Base-by-base conservation (phyloP, 2,113 vertebrate species). In the Micromys minutus region DNA sequence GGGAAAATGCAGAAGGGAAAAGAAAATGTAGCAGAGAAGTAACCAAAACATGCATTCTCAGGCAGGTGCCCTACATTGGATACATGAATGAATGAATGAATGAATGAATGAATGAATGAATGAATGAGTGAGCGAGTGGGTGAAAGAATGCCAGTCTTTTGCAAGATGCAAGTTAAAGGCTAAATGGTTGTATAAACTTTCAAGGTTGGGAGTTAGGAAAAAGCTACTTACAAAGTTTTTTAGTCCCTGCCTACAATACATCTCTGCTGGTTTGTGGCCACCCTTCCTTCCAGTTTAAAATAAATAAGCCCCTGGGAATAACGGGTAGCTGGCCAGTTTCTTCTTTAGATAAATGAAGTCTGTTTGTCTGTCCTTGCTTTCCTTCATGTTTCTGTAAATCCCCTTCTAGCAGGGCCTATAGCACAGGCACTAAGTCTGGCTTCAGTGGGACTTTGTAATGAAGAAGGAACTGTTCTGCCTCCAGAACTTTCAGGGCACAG, bases 381-480 rank as follows among this genome's bases (percentile, higher is more conserved):
- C 45, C 29, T 92, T 83, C 36, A 24, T 3, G 93, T 95, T 96
- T 91, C 91, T 93, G 55, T 19, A 67, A 57, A 55, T 47, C 67
- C 31, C 29, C 22, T 90, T 22, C 39, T 42, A 21, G 7, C 67
- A 95, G 93, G 95, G 90, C 93, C 92, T 93, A 59, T 87, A 2
- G 5, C 87, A 24, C 57, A 96, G 74, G 63, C 61, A 26, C 63
- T n/a, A n/a, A n/a, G 13, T 34, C 80, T 91, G n/a, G 74, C 22
- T 71, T 42, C 65, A 31, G 3, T 5, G 12, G 85, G 72, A 92
- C 47, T 21, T 59, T 81, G 5, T 83, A 29, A 12, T 52, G 21
- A 65, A 36, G 52, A 52, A 57, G 19, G 65, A 11, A 36, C 10
- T 52, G 22, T 8, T 8, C 12, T n/a, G 11, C 47, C 36, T 80